These are phyloP conservation scores for Upupa epops DNA, from an alignment of 2,113 vertebrate species.

Conservation along the genomic window DNA sequence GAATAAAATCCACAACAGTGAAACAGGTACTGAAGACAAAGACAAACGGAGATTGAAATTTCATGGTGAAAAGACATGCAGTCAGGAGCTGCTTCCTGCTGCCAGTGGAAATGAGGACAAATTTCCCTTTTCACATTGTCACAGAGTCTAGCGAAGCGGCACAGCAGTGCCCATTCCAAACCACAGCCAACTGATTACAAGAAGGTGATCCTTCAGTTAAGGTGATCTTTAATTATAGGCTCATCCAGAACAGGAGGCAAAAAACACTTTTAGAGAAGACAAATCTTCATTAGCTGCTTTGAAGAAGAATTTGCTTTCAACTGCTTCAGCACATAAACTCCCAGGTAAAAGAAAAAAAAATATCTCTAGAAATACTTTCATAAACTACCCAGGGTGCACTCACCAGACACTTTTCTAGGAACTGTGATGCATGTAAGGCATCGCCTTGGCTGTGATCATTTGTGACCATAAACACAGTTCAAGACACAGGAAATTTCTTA, in stretches of 20 bases:
- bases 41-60: neutral
- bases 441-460: neutral
- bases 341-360: neutral
- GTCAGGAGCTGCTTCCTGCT: neutral
- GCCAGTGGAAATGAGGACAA: neutral
- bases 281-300: neutral
- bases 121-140: neutral
- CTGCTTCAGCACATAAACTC: neutral
- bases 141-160: neutral
- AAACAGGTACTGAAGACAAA: neutral
- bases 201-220: neutral
- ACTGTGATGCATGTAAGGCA: neutral
- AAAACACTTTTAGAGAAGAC: neutral
- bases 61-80: neutral
- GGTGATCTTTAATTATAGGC: neutral
- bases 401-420: neutral
- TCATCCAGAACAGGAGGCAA: neutral
- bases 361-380: neutral
- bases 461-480: neutral
- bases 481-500: neutral
- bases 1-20: neutral
- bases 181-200: neutral
- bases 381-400: neutral
- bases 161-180: neutral
- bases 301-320: neutral